These are phyloP conservation scores for Zaprionus capensis DNA, from an alignment of 1,140 invertebrate genomes.

Conservation along the genomic window DNA sequence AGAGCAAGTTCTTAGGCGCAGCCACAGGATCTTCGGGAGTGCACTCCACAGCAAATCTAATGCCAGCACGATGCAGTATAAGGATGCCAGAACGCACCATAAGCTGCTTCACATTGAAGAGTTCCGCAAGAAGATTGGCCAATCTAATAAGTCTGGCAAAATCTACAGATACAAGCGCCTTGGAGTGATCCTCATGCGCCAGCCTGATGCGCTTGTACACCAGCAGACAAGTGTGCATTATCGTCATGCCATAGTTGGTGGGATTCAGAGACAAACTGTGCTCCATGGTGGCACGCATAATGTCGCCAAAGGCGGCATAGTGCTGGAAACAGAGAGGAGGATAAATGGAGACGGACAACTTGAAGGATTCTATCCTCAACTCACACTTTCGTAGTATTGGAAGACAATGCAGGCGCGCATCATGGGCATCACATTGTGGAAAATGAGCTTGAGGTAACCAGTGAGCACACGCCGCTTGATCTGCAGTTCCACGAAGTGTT, in stretches of 20 bases:
- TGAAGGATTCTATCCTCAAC: not conserved
- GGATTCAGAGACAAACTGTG: conserved; percentile 38
- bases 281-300: conserved; percentile 51
- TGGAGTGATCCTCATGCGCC: not conserved
- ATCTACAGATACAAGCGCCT: conserved; percentile 9
- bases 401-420: conserved; percentile 46
- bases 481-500: not conserved
- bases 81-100: conserved; percentile 29
- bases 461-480: conserved; percentile 32
- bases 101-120: conserved; percentile 20
- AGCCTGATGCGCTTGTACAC: conserved; percentile 16
- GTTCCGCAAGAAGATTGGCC: conserved; percentile 34
- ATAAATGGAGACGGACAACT: no score
- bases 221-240: conserved; percentile 54
- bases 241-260: conserved; percentile 59
- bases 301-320: conserved; percentile 38
- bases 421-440: conserved; percentile 50
- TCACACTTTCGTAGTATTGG: conserved; percentile 52
- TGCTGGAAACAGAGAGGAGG: conserved; percentile 14
- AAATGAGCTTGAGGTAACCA: conserved; percentile 56
- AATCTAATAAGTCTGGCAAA: conserved; percentile 39
- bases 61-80: conserved; percentile 50
- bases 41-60: conserved; percentile 42
- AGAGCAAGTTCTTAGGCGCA: conserved; percentile 40
- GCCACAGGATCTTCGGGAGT: not conserved